Evolutionary conservation across 2,113 vertebrate genomes (phyloP).

Genomic region (Collichthys lucidus): DNA sequence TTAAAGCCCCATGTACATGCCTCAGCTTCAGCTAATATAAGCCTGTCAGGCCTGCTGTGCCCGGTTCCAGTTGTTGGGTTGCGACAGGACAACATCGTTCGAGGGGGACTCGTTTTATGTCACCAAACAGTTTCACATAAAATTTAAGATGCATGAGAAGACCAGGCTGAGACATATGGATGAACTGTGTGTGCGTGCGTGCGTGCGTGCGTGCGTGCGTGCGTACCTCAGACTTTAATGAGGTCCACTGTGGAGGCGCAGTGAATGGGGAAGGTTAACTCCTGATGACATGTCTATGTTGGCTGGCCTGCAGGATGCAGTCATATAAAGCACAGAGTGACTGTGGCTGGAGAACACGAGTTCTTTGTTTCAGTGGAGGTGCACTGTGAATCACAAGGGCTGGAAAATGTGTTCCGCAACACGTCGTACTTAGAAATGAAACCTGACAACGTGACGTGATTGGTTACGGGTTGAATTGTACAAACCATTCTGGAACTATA

Average conservation of each 20-base stretch:
- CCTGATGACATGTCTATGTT: slow-evolving; percentile 20
- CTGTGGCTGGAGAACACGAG: slow-evolving; percentile 7
- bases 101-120: background rate
- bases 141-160: slow-evolving; percentile 24
- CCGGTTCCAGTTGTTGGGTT: background rate
- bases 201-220: slow-evolving; percentile 33
- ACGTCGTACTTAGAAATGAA: slow-evolving; percentile 2
- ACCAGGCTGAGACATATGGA: background rate
- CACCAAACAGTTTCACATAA: background rate
- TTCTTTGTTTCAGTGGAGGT: slow-evolving; percentile 19
- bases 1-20: too few relatives aligned
- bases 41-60: background rate
- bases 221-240: slow-evolving; percentile 59
- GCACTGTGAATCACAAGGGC: background rate
- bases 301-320: slow-evolving; percentile 17
- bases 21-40: too few relatives aligned
- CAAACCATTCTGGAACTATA: slow-evolving; percentile 12
- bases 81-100: background rate
- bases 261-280: slow-evolving; percentile 19
- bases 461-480: slow-evolving; percentile 1
- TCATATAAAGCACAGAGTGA: slow-evolving; percentile 18
- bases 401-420: background rate
- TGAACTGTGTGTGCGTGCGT: slow-evolving; percentile 18
- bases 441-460: slow-evolving; percentile 12
- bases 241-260: slow-evolving; percentile 7